Base-by-base conservation (phyloP, 2,797 vertebrate species). In the Trachops cirrhosus region DNA sequence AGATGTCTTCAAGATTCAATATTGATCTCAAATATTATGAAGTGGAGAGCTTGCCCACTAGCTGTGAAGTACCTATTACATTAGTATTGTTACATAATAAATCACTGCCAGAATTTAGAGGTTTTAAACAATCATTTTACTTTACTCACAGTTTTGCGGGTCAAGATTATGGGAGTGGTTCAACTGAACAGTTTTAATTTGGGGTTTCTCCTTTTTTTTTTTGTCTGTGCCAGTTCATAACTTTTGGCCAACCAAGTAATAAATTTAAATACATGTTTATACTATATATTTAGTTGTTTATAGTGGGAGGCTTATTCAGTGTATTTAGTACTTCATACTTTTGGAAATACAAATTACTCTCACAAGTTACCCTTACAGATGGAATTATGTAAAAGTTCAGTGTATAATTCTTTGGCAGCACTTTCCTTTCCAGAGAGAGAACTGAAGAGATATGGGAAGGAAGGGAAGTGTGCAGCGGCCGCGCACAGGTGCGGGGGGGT, bases 361-460 rank as follows among this genome's bases (percentile, higher is more conserved):
- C 89, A 75, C 26, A 68, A 46, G 73, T 86, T 85, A 68, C 19
- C 68, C 41, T 74, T 64, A 21, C 5, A 89, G 68, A 82, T 70
- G 74, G 48, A 91, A 67, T 86, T 82, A 91, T 59, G 59, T n/a
- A 9, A 88, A 94, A 88, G 12, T 22, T 16, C 50, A 84, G 34
- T 39, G 21, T 95, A 12, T 93, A 74, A 67, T 87, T 84, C 41
- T 88, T 93, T 88, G 71, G 22, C 84, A 93, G 70, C n/a, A 48
- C 22, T 78, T 90, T 77, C 44, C 22, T 78, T 90, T 77, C 44
- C 41, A 57, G 79, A 85, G 83, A 86, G 62, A 92, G 64, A 64
- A 34, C 37, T 15, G n/a, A 67, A 89, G 19, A 93, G n/a, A 41
- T 48, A 34, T 2, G 82, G 70, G 32, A 89, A 83, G 74, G 7